These are phyloP conservation scores for Sebastes elongatus DNA, from an alignment of 2,797 vertebrate species.

Conservation along the genomic window DNA sequence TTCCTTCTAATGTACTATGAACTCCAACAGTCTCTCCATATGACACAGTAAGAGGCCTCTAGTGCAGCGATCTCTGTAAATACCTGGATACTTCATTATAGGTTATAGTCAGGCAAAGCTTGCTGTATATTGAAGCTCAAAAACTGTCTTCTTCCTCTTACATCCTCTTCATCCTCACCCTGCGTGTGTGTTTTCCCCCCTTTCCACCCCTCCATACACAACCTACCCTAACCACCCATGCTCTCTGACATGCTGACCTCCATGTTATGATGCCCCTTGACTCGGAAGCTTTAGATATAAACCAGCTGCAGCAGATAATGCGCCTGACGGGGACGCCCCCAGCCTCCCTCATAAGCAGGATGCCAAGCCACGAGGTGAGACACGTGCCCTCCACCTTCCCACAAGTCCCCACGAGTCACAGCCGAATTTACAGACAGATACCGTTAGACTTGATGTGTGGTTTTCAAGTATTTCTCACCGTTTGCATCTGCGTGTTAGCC, in stretches of 20 bases:
- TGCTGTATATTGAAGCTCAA: neutral
- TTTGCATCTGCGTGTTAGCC: slow-evolving; percentile 19
- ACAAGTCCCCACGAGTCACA: neutral
- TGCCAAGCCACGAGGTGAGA: slow-evolving; percentile 99
- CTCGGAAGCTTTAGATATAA: slow-evolving; percentile 94
- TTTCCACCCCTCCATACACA: neutral
- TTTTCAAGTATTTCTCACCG: neutral
- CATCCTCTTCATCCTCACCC: slow-evolving; percentile 8
- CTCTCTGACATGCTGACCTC: slow-evolving; percentile 46
- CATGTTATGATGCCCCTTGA: slow-evolving; percentile 91
- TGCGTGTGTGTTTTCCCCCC: neutral
- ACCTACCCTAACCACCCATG: slow-evolving; percentile 13
- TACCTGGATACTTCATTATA: neutral
- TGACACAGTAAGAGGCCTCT: neutral
- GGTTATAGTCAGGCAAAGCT: neutral
- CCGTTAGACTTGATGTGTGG: neutral
- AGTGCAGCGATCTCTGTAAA: neutral
- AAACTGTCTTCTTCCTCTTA: slow-evolving; percentile 9
- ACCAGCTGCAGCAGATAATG: slow-evolving; percentile 99
- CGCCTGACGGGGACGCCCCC: slow-evolving; percentile 98
- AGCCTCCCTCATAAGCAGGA: slow-evolving; percentile 98
- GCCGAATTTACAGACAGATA: slow-evolving; percentile 1
- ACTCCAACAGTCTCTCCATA: slow-evolving; percentile 1
- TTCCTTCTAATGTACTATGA: slow-evolving; percentile 10
- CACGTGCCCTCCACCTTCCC: slow-evolving; percentile 1